A percentile compares a stretch with the other conserved stretches of the same genome.
These are phyloP conservation scores for Eristalis arbustorum DNA, from an alignment of 2,888 invertebrate genomes.

Conservation along the genomic window DNA sequence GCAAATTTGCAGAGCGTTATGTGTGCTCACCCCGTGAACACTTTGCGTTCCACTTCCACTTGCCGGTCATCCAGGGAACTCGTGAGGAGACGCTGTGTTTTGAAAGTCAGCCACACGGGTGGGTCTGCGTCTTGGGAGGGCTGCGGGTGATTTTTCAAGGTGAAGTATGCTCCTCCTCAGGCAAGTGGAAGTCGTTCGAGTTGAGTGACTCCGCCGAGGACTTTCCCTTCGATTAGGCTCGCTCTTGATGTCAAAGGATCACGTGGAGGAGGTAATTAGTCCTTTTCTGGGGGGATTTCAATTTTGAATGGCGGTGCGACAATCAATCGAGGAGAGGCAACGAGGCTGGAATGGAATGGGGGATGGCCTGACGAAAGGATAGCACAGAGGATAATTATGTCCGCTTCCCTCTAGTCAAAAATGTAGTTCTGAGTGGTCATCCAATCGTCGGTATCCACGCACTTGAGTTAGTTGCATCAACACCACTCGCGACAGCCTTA, in stretches of 20 bases:
- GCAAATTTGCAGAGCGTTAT: constrained; percentile 55
- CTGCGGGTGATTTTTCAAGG: neutral
- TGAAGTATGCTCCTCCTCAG: neutral
- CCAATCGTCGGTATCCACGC: no score
- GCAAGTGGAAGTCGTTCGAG: neutral
- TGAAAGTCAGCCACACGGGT: neutral
- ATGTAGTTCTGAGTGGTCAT: no score
- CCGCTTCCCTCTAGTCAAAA: no score
- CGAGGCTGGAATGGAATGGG: no score
- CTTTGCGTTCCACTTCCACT: constrained; percentile 42
- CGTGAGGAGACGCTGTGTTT: constrained; percentile 8
- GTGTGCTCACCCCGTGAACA: constrained; percentile 41
- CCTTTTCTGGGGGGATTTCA: neutral
- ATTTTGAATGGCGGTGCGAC: neutral
- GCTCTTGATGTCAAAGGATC: neutral
- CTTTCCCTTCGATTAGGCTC: neutral
- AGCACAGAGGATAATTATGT: no score
- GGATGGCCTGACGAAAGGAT: no score
- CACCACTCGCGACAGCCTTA: no score
- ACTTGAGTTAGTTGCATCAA: no score
- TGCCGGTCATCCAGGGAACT: neutral
- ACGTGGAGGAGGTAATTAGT: neutral
- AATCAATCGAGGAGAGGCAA: no score
- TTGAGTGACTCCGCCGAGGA: neutral
- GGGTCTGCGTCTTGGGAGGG: neutral